Evolutionary conservation across 2,888 invertebrate genomes (phyloP).

Genomic region (Athetis lepigone): DNA sequence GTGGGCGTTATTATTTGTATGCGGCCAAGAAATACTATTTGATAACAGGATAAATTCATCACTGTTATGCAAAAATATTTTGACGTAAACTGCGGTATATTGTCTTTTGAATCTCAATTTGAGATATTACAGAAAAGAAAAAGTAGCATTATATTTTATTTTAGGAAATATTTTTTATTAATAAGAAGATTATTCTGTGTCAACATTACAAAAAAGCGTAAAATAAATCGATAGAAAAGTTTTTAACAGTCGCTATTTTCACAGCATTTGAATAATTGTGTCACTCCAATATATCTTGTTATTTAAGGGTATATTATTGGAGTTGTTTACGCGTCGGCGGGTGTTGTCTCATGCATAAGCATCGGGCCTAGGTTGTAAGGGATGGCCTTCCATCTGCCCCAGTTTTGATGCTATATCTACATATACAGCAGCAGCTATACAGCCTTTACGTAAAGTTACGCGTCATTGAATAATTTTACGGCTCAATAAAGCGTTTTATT

Average conservation of each 20-base stretch:
- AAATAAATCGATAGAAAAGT: neutral
- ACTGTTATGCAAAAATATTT: slow-evolving; percentile 24
- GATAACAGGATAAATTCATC: slow-evolving; percentile 25
- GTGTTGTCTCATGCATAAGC: slow-evolving; percentile 72
- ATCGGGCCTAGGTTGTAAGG: slow-evolving; percentile 59
- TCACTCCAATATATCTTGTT: slow-evolving; percentile 44
- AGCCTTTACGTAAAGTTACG: slow-evolving; percentile 36
- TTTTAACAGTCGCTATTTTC: slow-evolving; percentile 26
- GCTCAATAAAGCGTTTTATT: slow-evolving; percentile 38
- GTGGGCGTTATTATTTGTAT: slow-evolving; percentile 35
- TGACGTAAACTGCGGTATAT: slow-evolving; percentile 7
- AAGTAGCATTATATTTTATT: neutral
- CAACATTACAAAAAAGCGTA: slow-evolving; percentile 12
- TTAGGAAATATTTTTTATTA: slow-evolving; percentile 13
- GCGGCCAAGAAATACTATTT: slow-evolving; percentile 6
- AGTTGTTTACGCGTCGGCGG: slow-evolving; percentile 62
- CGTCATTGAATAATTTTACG: slow-evolving; percentile 52
- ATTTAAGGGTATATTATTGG: slow-evolving; percentile 44
- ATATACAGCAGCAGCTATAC: slow-evolving; percentile 4
- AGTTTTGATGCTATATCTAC: slow-evolving; percentile 46
- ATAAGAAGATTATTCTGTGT: slow-evolving; percentile 8
- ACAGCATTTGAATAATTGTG: slow-evolving; percentile 16
- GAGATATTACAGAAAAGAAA: slow-evolving; percentile 24
- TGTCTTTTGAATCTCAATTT: slow-evolving; percentile 2
- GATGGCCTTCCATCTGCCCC: slow-evolving; percentile 53